Percentiles rank a stretch among this genome's conserved stretches.
Evolutionary conservation across 2,888 invertebrate genomes (phyloP).

Genomic region (Oasisia sp.): DNA sequence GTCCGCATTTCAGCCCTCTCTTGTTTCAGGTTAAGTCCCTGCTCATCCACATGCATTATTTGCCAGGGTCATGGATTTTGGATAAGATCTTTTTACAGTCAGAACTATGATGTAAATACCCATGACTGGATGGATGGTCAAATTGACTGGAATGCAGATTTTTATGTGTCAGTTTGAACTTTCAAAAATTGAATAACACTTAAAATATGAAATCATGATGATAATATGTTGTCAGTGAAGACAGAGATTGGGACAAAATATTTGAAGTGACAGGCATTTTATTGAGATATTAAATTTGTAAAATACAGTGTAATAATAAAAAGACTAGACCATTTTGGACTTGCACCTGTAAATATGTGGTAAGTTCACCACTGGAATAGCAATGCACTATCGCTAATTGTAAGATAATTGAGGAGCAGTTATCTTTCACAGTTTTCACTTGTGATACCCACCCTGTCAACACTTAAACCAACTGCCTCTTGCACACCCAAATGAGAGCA

Average conservation of each 20-base stretch:
- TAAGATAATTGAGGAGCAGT: conserved; percentile 18
- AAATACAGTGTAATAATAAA: not conserved
- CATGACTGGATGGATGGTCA: not conserved
- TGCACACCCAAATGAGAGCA: conserved; percentile 19
- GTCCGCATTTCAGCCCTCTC: not conserved
- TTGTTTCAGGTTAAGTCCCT: not conserved
- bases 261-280: not conserved
- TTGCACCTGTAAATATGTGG: not conserved
- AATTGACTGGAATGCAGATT: not conserved
- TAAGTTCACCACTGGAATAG: conserved; percentile 19
- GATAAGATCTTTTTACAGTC: conserved; percentile 2
- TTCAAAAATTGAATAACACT: not conserved
- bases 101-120: not conserved
- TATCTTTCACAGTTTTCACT: conserved; percentile 4
- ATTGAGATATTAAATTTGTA: not conserved
- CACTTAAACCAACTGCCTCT: not conserved
- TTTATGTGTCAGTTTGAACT: conserved; percentile 14
- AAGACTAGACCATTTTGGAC: conserved; percentile 14
- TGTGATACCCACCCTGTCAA: not conserved
- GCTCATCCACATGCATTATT: not conserved
- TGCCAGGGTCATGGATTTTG: not conserved
- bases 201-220: not conserved
- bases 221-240: not conserved
- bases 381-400: conserved; percentile 18
- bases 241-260: conserved; percentile 18